Evolutionary conservation across 2,797 vertebrate species (phyloP), one percentile per base, ranked within the genome.

Genomic region (Lacerta bilineata): DNA sequence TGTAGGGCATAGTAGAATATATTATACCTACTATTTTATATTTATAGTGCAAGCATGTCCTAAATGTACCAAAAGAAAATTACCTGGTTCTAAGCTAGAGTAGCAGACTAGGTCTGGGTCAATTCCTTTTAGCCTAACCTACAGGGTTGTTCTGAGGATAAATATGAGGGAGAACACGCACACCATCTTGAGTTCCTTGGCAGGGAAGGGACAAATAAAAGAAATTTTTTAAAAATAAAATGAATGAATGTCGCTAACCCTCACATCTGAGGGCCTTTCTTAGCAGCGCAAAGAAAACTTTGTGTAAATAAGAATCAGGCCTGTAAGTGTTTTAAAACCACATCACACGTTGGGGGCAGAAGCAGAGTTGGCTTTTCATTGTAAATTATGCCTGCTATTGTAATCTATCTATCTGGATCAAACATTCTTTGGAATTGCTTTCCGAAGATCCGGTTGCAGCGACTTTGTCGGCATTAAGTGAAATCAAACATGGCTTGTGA

Each of bases 401-500:
- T 85, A 93, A 96, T 95, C 95, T 94, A 94, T 59, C 75, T 94
- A 89, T 95, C 92, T 86, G 90, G 93, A 92, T 93, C 94, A 95
- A 95, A 93, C 93, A 91, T 92, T 85, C 86, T 90, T 93, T 94
- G 92, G 93, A 94, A 90, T 93, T 85, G 86, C 84, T 95, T 95
- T 95, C 94, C 92, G 90, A 93, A 78, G 75, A 93, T 93, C 85
- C 84, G 27, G 89, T 90, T 94, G 87, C 91, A 91, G 92, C 84
- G 87, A 93, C 95, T 93, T 27, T 93, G 95, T 94, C 94, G 93
- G 93, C 95, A 96, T 95, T 77, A 86, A 90, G 86, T 85, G 92
- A 95, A 96, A 95, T 96, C 93, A 96, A 96, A 95, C 93, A 93
- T 89, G 94, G 93, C 96, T 97, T 95, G 92, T 4, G 93, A 96